A percentile compares a stretch with the other conserved stretches of the same genome.
Evolutionary conservation across 2,113 vertebrate species (phyloP).

Genomic region (Onychostoma macrolepis): DNA sequence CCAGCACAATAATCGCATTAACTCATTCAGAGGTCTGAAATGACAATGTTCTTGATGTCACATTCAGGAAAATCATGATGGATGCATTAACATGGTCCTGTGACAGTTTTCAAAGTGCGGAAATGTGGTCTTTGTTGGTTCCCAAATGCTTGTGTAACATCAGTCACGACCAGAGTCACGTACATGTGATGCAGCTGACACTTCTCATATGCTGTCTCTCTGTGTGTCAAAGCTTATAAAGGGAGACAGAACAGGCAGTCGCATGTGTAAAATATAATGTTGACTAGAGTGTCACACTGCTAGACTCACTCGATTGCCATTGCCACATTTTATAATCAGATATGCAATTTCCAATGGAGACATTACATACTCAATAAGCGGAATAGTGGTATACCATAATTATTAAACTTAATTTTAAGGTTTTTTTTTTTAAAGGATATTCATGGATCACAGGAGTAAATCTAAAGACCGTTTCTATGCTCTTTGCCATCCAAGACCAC

Average conservation of each 20-base stretch:
- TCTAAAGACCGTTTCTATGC: background rate
- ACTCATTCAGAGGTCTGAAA: conserved; percentile 62
- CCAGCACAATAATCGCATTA: conserved; percentile 44
- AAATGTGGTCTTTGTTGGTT: conserved; percentile 1
- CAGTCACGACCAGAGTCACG: conserved; percentile 15
- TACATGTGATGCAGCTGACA: conserved; percentile 24
- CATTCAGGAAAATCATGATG: conserved; percentile 67
- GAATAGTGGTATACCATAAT: background rate
- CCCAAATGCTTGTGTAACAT: conserved; percentile 13
- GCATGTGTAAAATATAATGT: background rate
- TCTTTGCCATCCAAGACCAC: background rate
- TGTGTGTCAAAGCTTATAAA: conserved; percentile 25
- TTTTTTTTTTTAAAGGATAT: background rate
- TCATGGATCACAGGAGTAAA: background rate
- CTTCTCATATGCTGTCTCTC: background rate
- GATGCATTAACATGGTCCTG: conserved; percentile 69
- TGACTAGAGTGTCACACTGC: background rate
- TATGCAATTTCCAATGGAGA: background rate
- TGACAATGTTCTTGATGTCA: conserved; percentile 31
- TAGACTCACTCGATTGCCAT: background rate
- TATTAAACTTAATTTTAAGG: background rate
- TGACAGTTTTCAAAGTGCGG: conserved; percentile 28
- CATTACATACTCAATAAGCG: background rate
- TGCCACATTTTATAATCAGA: background rate
- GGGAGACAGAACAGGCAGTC: conserved; percentile 15